phyloP scores from a whole-genome alignment of 2,888 invertebrate species.

The Coremacera marginata region DNA sequence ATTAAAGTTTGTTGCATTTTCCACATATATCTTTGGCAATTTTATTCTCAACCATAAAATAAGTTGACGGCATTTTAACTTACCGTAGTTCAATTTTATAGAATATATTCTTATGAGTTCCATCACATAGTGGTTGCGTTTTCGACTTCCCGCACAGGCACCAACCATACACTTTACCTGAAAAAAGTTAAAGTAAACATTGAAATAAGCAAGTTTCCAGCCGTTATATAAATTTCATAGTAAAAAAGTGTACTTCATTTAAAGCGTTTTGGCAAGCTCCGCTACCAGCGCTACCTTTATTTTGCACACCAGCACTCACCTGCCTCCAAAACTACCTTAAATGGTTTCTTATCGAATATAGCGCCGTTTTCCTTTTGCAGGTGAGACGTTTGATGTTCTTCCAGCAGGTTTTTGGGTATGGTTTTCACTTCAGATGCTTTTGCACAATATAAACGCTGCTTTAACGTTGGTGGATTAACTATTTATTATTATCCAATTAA shows the following conservation, averaged over 20 bases:
- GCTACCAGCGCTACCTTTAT: not conserved
- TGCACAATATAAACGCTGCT: conserved; percentile 46
- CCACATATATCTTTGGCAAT: not conserved
- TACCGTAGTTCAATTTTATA: conserved; percentile 81
- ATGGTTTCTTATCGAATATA: conserved; percentile 91
- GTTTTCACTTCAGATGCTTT: conserved; percentile 59
- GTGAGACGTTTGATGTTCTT: conserved; percentile 74
- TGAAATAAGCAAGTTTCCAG: not conserved
- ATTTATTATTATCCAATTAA: not conserved
- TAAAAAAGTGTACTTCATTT: not conserved
- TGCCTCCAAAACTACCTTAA: conserved; percentile 79
- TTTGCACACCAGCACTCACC: conserved; percentile 65
- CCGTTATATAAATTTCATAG: conserved; percentile 48
- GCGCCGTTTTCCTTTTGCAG: conserved; percentile 80
- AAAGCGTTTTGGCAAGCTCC: not conserved
- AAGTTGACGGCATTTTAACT: not conserved
- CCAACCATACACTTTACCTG: conserved; percentile 86
- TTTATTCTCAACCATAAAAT: not conserved
- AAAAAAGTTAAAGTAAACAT: not conserved
- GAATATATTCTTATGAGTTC: conserved; percentile 84
- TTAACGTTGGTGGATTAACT: not conserved
- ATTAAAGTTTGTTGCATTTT: not conserved
- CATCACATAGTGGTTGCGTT: conserved; percentile 94
- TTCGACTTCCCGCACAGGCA: conserved; percentile 95
- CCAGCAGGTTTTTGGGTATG: conserved; percentile 78